Evolutionary conservation across 2,113 vertebrate genomes (phyloP).

Genomic region (Oceanodroma tethys): DNA sequence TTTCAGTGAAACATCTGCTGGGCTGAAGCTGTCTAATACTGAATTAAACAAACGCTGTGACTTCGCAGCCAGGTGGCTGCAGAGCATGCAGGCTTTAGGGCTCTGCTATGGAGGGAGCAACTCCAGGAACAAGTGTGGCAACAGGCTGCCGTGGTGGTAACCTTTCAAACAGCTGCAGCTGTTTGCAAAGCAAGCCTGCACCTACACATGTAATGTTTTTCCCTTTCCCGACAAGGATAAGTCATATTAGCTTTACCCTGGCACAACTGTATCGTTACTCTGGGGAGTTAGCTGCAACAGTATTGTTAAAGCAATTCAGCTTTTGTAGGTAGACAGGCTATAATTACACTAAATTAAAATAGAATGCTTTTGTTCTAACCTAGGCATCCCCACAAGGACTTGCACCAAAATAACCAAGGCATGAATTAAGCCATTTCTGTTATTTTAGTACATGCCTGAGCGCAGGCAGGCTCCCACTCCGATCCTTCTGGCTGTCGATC

Average conservation of each 20-base stretch:
- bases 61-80: background rate
- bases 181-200: background rate
- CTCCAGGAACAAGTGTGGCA: background rate
- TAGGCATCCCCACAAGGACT: background rate
- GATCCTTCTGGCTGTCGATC: background rate
- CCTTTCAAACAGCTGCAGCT: background rate
- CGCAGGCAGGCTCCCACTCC: background rate
- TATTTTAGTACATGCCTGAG: background rate
- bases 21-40: background rate
- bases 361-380: constrained; percentile 42
- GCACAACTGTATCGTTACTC: background rate
- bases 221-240: background rate
- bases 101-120: background rate
- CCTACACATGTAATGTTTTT: background rate
- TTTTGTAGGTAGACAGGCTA: background rate
- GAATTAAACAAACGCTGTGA: background rate
- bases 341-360: constrained; percentile 39
- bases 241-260: background rate
- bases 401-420: background rate
- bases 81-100: background rate
- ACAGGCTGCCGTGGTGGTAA: background rate
- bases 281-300: background rate
- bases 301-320: background rate
- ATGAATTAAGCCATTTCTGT: background rate
- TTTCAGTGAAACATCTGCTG: background rate